These are phyloP conservation scores for Hypanus sabinus DNA, from an alignment of 2,113 vertebrate genomes.

Conservation along the genomic window DNA sequence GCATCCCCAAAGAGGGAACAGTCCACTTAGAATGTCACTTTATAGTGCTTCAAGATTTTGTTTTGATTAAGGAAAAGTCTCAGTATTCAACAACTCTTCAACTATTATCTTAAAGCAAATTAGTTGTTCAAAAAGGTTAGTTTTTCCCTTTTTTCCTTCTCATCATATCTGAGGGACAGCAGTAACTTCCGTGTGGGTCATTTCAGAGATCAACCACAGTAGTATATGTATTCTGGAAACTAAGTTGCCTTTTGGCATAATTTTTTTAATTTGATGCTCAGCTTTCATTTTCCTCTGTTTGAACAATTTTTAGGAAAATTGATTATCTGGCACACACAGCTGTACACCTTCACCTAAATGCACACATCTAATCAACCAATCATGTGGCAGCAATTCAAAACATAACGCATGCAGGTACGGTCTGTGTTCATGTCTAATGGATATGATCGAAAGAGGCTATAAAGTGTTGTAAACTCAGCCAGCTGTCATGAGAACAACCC, in stretches of 20 bases:
- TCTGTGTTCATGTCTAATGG: too few relatives aligned
- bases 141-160: not conserved
- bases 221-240: not conserved
- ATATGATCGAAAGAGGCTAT: too few relatives aligned
- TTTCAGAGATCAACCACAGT: not conserved
- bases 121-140: not conserved
- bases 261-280: not conserved
- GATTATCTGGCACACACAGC: not conserved
- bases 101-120: not conserved
- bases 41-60: not conserved
- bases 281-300: not conserved
- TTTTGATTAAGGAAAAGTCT: not conserved
- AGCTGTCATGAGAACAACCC: too few relatives aligned
- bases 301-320: not conserved
- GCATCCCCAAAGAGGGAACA: not conserved
- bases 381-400: too few relatives aligned
- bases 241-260: not conserved
- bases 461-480: too few relatives aligned
- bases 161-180: not conserved
- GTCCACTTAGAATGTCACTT: not conserved
- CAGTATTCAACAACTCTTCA: not conserved
- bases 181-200: not conserved
- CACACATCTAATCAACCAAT: too few relatives aligned
- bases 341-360: too few relatives aligned
- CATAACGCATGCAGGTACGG: too few relatives aligned